These are phyloP conservation scores for Lasioglossum lativentre DNA, from an alignment of 2,888 invertebrate species.

Conservation along the genomic window DNA sequence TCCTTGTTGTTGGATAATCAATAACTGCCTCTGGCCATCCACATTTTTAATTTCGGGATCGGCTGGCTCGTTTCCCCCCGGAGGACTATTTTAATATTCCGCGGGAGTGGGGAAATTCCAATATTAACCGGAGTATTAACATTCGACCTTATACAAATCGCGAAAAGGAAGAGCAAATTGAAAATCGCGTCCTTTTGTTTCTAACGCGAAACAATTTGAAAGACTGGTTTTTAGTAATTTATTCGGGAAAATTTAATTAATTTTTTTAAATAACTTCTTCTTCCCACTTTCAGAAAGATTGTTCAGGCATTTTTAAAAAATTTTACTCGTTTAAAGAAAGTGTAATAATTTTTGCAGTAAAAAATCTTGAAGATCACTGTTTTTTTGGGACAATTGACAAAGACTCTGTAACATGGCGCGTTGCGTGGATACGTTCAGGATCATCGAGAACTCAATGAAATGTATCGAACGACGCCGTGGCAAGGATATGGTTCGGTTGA, in stretches of 20 bases:
- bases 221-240: no score
- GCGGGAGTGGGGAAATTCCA: not conserved
- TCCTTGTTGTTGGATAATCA: constrained; percentile 5
- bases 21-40: not conserved
- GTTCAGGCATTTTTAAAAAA: no score
- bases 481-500: not conserved
- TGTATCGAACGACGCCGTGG: not conserved
- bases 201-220: not conserved
- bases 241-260: no score
- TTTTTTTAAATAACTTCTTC: no score
- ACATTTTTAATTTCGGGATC: constrained; percentile 19
- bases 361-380: not conserved
- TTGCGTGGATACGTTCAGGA: constrained; percentile 34
- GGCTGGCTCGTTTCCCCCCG: not conserved
- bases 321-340: no score
- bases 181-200: constrained; percentile 14
- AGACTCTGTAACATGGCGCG: not conserved
- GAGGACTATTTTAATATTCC: constrained; percentile 16
- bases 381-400: not conserved
- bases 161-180: not conserved
- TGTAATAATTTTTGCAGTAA: not conserved
- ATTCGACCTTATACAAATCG: not conserved
- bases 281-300: no score
- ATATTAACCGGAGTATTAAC: constrained; percentile 16
- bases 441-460: constrained; percentile 13